Evolutionary conservation across 2,113 vertebrate species (phyloP), one percentile per base, ranked within the genome.

Genomic region (Microcebus tavaratra): DNA sequence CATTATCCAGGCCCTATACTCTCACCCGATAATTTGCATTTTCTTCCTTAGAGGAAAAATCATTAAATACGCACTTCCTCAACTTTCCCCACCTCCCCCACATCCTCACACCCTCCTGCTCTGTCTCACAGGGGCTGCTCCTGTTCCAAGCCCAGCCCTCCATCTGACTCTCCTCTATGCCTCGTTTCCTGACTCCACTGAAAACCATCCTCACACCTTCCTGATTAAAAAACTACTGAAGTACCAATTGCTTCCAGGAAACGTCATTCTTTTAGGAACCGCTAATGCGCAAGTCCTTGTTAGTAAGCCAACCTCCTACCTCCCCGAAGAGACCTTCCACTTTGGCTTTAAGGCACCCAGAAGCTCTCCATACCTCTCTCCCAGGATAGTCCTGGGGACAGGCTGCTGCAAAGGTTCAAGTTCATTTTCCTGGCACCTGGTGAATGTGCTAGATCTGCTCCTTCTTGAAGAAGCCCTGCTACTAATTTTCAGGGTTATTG

Each of bases 251-350:
- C 67, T 55, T 78, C 21, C 27, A 39, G 67, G n/a, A 45, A 3
- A 15, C 48, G 5, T 27, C 8, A 3, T 29, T 36, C 29, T 7
- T 67, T 18, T 6, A 53, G 31, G 34, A 59, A 12, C 8, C 6
- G 31, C 78, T 61, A 5, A 5, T 0, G 0, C 0, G 0, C 6
- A 0, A 2, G 34, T 36, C 57, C 23, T 45, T 34, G 39, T 27
- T 25, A 12, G 36, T 1, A 14, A n/a, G 1, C 50, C 12, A 18
- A 9, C 13, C 34, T 34, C 65, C 20, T 8, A 7, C 34, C 7
- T 39, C 36, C 45, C 2, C 5, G 12, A 3, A 5, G 14, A 68
- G 14, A 5, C 3, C 1, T 1, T 1, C 45, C 21, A 1, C 1
- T 8, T 7, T 1, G 18, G 27, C 27, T 53, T 63, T 42, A 31